Conservation (phyloP, 2,888 invertebrate genomes). For the Zaprionus bogoriensis region DNA sequence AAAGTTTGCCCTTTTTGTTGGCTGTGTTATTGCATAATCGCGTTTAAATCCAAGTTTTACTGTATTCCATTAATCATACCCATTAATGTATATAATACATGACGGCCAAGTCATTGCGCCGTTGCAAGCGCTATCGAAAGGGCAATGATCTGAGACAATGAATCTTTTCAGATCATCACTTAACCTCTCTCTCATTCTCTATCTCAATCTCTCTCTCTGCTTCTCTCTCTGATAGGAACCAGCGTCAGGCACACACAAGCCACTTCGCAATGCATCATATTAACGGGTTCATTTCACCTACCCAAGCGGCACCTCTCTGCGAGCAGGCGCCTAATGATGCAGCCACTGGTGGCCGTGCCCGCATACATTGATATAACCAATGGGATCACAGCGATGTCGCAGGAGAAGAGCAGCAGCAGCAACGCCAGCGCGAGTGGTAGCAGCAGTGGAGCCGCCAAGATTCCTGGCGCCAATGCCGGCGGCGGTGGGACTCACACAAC, state of each 20-base stretch:
- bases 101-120: no score
- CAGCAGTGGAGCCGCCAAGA: slow-evolving; percentile 41
- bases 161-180: background rate
- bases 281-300: slow-evolving; percentile 50
- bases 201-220: background rate
- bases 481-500: slow-evolving; percentile 41
- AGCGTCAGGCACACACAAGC: slow-evolving; percentile 44
- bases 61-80: no score
- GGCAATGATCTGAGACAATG: background rate
- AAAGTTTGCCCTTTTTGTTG: no score
- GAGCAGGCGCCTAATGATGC: slow-evolving; percentile 27
- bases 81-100: no score
- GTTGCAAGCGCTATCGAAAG: no score
- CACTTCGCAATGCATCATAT: slow-evolving; percentile 49
- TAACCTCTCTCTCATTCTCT: background rate
- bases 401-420: slow-evolving; percentile 17
- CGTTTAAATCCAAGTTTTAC: no score
- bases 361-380: slow-evolving; percentile 67
- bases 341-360: slow-evolving; percentile 51
- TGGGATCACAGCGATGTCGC: slow-evolving; percentile 44
- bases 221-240: slow-evolving; percentile 34
- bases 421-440: slow-evolving; percentile 38
- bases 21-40: no score
- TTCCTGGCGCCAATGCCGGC: slow-evolving; percentile 33
- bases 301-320: slow-evolving; percentile 45